Evolutionary conservation across 2,113 vertebrate genomes (phyloP).

Genomic region (Aspiorhynchus laticeps): DNA sequence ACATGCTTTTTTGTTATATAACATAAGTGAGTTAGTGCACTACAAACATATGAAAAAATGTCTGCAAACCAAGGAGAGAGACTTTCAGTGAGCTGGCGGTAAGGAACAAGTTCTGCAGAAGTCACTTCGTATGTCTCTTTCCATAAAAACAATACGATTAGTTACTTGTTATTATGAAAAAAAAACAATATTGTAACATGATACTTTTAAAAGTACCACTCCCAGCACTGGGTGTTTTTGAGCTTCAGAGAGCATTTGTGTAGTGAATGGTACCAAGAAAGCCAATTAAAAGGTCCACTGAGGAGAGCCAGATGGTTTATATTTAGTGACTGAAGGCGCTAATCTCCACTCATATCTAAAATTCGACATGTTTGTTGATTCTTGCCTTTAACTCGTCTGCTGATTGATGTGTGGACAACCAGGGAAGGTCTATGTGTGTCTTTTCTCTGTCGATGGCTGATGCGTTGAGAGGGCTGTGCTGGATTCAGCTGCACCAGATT

Average conservation of each 20-base stretch:
- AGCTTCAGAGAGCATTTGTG: slow-evolving; percentile 38
- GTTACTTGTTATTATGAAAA: no score
- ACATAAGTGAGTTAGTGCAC: neutral
- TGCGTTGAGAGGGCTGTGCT: slow-evolving; percentile 44
- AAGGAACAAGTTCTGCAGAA: no score
- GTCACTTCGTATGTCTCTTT: no score
- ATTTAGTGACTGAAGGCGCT: slow-evolving; percentile 51
- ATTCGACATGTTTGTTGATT: slow-evolving; percentile 51
- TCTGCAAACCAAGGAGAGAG: neutral
- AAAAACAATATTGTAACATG: neutral
- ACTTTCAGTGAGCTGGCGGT: neutral
- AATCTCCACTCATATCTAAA: slow-evolving; percentile 53
- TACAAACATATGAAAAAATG: neutral
- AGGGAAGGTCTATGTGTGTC: slow-evolving; percentile 32
- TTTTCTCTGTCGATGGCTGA: slow-evolving; percentile 15
- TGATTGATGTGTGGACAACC: slow-evolving; percentile 50
- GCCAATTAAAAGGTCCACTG: slow-evolving; percentile 51
- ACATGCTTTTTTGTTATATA: neutral
- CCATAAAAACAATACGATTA: no score
- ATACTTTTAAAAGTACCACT: neutral
- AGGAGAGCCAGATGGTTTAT: slow-evolving; percentile 55
- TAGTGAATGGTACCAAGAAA: slow-evolving; percentile 43
- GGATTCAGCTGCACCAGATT: slow-evolving; percentile 61
- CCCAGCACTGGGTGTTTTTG: neutral
- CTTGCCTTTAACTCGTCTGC: slow-evolving; percentile 45